These are phyloP conservation scores for Linnaemya tessellans DNA, from an alignment of 2,888 invertebrate genomes.

Conservation along the genomic window DNA sequence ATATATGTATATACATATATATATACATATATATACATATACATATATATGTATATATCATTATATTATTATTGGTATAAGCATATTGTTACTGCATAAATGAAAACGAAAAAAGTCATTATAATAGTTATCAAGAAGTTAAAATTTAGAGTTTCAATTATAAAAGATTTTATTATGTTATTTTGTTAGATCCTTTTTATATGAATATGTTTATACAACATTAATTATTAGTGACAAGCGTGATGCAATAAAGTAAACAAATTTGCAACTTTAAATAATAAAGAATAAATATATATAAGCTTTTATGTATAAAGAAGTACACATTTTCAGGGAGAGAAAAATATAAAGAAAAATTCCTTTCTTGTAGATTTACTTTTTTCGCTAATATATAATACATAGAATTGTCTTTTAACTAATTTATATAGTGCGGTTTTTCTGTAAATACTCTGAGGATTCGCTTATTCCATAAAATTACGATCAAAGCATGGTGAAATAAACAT, in stretches of 20 bases:
- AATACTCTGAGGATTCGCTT: too few species aligned
- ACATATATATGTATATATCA: not conserved
- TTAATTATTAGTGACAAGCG: slow-evolving; percentile 31
- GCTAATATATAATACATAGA: too few species aligned
- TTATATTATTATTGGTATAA: not conserved
- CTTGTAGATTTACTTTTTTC: not conserved
- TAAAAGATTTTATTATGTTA: slow-evolving; percentile 7
- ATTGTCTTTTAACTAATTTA: too few species aligned
- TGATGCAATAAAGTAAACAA: slow-evolving; percentile 25
- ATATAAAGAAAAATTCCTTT: not conserved
- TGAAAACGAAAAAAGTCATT: not conserved
- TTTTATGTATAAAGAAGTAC: slow-evolving; percentile 27
- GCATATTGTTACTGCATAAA: not conserved
- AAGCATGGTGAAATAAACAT: too few species aligned
- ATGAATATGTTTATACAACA: not conserved
- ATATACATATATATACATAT: too few species aligned
- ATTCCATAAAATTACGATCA: too few species aligned
- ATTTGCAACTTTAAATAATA: not conserved
- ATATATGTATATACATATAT: too few species aligned
- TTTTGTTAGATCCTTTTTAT: not conserved
- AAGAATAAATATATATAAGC: slow-evolving; percentile 32
- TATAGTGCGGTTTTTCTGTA: too few species aligned
- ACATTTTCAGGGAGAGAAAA: slow-evolving; percentile 41
- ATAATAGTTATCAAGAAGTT: not conserved
- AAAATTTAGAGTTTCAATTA: not conserved